These are phyloP conservation scores for Scolopax bukidnonensis DNA, from an alignment of 2,797 vertebrate genomes.

Conservation along the genomic window DNA sequence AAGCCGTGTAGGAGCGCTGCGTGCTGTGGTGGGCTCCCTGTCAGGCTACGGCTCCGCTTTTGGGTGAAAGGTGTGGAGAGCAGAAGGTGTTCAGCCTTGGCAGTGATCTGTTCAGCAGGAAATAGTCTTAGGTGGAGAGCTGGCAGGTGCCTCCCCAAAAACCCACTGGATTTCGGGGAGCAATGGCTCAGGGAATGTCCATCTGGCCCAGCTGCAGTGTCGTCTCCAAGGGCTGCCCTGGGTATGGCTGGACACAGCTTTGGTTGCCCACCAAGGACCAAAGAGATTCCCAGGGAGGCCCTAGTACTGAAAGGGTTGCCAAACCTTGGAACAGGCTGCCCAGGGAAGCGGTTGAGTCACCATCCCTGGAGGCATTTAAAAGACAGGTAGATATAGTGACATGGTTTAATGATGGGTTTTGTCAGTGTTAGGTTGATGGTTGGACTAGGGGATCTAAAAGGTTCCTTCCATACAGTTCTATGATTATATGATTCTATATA, in stretches of 20 bases:
- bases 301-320: too few relatives aligned
- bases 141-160: not conserved
- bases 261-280: not conserved
- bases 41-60: not conserved
- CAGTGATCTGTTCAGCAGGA: not conserved
- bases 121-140: not conserved
- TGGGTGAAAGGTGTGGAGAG: not conserved
- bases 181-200: not conserved
- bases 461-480: too few relatives aligned
- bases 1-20: not conserved
- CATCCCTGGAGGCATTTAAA: too few relatives aligned
- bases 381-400: too few relatives aligned
- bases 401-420: too few relatives aligned
- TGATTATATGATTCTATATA: too few relatives aligned
- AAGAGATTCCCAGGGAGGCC: not conserved
- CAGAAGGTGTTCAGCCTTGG: not conserved
- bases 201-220: not conserved
- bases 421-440: too few relatives aligned
- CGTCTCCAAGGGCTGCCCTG: not conserved
- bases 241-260: not conserved
- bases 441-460: too few relatives aligned
- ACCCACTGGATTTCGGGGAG: rapidly evolving
- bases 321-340: too few relatives aligned
- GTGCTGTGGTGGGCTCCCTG: rapidly evolving
- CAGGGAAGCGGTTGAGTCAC: too few relatives aligned